These are phyloP conservation scores for Mercenaria mercenaria DNA, from an alignment of 1,140 invertebrate genomes.

Conservation along the genomic window DNA sequence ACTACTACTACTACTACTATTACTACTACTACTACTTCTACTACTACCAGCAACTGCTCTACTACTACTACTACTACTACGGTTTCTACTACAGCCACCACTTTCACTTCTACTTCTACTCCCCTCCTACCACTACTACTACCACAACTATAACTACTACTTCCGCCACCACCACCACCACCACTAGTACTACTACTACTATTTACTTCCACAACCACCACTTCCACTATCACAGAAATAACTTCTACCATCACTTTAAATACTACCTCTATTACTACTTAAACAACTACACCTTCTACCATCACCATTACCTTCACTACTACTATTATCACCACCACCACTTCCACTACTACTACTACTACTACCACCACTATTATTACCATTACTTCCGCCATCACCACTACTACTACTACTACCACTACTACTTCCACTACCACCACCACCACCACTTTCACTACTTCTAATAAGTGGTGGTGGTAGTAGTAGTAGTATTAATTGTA, in stretches of 20 bases:
- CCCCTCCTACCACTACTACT: neutral
- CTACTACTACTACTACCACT: slow-evolving; percentile 19
- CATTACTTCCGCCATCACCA: neutral
- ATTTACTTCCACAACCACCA: neutral
- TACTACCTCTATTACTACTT: neutral
- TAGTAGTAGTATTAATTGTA: too few species aligned
- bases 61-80: slow-evolving; percentile 5
- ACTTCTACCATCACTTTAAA: neutral
- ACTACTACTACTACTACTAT: slow-evolving; percentile 7
- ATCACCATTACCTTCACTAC: neutral
- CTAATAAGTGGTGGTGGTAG: too few species aligned
- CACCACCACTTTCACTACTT: neutral
- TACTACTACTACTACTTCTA: slow-evolving; percentile 1
- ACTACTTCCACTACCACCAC: neutral
- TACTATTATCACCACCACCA: neutral
- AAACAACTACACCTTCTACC: neutral
- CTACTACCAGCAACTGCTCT: neutral
- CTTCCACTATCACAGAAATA: neutral
- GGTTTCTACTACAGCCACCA: neutral
- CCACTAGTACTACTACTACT: neutral
- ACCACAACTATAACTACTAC: neutral
- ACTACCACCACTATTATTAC: neutral
- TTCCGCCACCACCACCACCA: too few species aligned
- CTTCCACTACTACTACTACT: neutral
- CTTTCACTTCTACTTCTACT: slow-evolving; percentile 3